Conservation (phyloP, 1,140 invertebrate species). For the silkworm (Bombyx mori) region ASM3026992v2 NC_085128.1:13125001-13125500, state of each 20-base stretch:
- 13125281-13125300: slow-evolving; percentile 10
- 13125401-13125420: no score
- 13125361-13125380: no score
- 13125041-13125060: slow-evolving; percentile 28
- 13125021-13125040: slow-evolving; percentile 23
- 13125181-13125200: background rate
- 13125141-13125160: slow-evolving; percentile 38
- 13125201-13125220: background rate
- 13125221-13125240: background rate
- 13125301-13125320: slow-evolving; percentile 11
- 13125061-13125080: slow-evolving; percentile 38
- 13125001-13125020: background rate
- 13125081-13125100: slow-evolving; percentile 55
- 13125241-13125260: no score
- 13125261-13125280: slow-evolving; percentile 2
- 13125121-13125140: slow-evolving; percentile 45
- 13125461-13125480: no score
- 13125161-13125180: background rate
- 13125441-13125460: no score
- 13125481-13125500: no score
- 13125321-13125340: no score
- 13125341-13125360: no score
- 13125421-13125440: no score
- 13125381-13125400: no score
- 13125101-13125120: slow-evolving; percentile 41